phyloP scores from a whole-genome alignment of 2,113 vertebrate genomes.

The Microtus richardsoni region DNA sequence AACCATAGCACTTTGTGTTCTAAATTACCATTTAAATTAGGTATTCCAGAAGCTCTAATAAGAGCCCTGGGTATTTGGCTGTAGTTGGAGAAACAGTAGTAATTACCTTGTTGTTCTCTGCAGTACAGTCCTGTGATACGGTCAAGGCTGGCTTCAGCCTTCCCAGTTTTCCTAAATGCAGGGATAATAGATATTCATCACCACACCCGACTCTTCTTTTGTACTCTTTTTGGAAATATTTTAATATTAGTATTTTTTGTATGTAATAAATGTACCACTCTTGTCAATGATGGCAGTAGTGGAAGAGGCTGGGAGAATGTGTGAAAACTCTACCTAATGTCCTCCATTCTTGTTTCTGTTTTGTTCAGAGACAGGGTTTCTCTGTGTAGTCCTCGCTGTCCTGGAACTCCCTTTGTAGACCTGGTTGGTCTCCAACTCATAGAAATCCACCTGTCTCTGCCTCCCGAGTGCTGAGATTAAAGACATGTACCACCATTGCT shows the following conservation, averaged over 20 bases:
- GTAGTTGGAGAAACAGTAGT: neutral
- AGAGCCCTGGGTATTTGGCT: neutral
- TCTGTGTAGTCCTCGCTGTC: neutral
- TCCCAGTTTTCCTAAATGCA: neutral
- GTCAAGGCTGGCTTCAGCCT: neutral
- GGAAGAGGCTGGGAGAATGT: no score
- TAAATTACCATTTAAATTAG: neutral
- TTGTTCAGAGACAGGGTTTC: neutral
- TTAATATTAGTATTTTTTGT: no score
- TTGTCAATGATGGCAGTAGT: no score
- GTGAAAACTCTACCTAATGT: no score
- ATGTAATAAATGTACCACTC: no score
- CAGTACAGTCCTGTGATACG: neutral
- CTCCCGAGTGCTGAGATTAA: neutral
- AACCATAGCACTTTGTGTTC: slow-evolving; percentile 20
- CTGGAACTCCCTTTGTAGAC: neutral
- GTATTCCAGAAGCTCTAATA: neutral
- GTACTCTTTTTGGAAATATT: neutral
- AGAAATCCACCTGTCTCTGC: neutral
- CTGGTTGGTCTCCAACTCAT: neutral
- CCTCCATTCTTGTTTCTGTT: neutral
- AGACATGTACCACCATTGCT: neutral
- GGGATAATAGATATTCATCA: neutral
- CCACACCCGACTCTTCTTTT: neutral
- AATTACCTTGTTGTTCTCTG: neutral